Base-by-base conservation (phyloP, 2,888 invertebrate species). In the Hypomecis atomaria region DNA sequence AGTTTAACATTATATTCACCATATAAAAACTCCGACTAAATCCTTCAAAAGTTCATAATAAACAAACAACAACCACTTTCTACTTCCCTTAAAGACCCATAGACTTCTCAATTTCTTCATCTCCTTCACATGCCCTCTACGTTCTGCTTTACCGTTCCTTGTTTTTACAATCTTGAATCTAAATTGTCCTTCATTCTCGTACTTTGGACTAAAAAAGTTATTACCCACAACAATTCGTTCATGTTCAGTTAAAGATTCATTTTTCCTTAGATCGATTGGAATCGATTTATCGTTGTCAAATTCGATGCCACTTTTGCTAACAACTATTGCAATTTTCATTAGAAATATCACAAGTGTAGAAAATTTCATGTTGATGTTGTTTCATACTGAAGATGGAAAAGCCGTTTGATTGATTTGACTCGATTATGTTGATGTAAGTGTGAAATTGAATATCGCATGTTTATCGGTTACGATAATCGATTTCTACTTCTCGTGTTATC, bases 111-210 rank as follows among this genome's bases (percentile, higher is more conserved):
- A 11, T 49, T 54, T 54, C 44, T 33, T 45, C 47, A 1, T 34
- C 10, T 9, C 36, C 6, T 33, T 37, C 23, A 49, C 52, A 23
- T 73, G 61, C 0, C 10, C 7, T 52, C 52, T 52, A 33, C 52
- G 8, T 23, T 38, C 40, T 5, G 10, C 23, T 3, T 10, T 9
- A 6, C 37, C 11, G 49, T 37, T 11, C 9, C 40, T 52, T n/a
- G 10, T 13, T 52, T 67, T 57, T 5, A 78, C 49, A 0, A 78
- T 59, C 44, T 67, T 66, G 49, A 74, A 81, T 53, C 82, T 71
- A 37, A 75, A 76, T 23, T 79, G 75, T 0, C 76, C 76, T 23
- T 65, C 43, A 48, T 73, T 73, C 58, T 82, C 81, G 47, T 66
- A 77, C 8, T 59, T 34, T 23, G 63, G 65, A 5, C 6, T 42